phyloP scores from a whole-genome alignment of 2,113 vertebrate species.

The Tachycineta bicolor region DNA sequence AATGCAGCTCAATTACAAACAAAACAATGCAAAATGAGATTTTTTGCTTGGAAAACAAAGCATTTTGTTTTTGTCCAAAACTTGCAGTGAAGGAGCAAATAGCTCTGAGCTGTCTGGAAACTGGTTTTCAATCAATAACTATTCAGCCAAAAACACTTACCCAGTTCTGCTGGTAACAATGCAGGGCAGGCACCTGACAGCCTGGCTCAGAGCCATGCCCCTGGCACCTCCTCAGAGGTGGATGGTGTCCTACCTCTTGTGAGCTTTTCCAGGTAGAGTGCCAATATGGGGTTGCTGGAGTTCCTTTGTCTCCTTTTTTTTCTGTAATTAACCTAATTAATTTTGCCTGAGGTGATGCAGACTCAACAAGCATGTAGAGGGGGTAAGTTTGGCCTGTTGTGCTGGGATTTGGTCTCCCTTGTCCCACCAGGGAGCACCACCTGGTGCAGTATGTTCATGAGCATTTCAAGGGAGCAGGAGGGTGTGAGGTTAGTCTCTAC shows the following conservation, averaged over 20 bases:
- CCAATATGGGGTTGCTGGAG: not conserved
- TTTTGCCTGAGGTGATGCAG: not conserved
- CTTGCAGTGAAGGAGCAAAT: not conserved
- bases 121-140: slow-evolving; percentile 41
- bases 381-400: not conserved
- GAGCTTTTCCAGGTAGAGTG: not conserved
- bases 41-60: slow-evolving; percentile 16
- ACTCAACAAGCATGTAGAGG: not conserved
- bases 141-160: not conserved
- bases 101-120: not conserved
- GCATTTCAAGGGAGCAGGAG: not conserved
- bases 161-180: not conserved
- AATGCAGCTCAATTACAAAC: not conserved
- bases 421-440: not conserved
- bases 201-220: not conserved
- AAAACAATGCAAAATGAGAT: slow-evolving; percentile 3
- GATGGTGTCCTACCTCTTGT: not conserved
- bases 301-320: not conserved
- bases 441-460: not conserved
- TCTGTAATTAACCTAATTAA: not conserved
- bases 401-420: not conserved
- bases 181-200: not conserved
- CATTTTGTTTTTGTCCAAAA: not conserved
- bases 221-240: slow-evolving; percentile 1
- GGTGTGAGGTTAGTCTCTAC: not conserved